Evolutionary conservation across 2,113 vertebrate genomes (phyloP), one percentile per base, ranked within the genome.

Genomic region (Caranx ignobilis): DNA sequence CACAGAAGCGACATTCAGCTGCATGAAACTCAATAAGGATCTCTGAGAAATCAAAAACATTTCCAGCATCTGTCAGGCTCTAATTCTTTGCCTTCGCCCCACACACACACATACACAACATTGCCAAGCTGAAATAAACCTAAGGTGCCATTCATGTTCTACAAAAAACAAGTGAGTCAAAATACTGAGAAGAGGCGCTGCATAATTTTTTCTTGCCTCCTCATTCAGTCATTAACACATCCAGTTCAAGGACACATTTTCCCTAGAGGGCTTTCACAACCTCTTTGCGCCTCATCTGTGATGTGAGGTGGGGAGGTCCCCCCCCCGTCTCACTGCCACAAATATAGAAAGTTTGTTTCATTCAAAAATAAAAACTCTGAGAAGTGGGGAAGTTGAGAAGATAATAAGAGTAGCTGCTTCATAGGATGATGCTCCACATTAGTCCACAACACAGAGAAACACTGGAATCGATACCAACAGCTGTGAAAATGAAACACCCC

Each of bases 211-310:
- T 80, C 77, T 56, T 82, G 61, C 84, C 69, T 83, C 71, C 45
- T 61, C 11, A 60, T 84, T 90, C 79, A 86, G 84, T 91, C 89
- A 92, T 93, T 89, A 93, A 89, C 89, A 91, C 91, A 82, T 91
- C 77, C 79, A 84, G 87, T 91, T 90, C 90, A 89, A 88, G 88
- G 84, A 90, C 89, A 86, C 84, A 3, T 86, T 89, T 86, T 71
- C 75, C 87, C 90, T 84, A 71, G 68, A 87, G 89, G 89, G 84
- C 76, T 75, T 93, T 91, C 88, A 81, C 92, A 89, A 89, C 87
- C 86, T 87, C 84, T 90, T 87, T 85, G 75, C 87, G 50, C 89
- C 88, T 86, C 86, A 26, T 82, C 82, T 87, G 87, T 85, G 88
- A 91, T 62, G 82, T 50, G 72, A 79, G 66, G 75, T 79, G 71